phyloP scores from a whole-genome alignment of 92 coral and sea anemone genomes.

The Virgularia gustaviana region DNA sequence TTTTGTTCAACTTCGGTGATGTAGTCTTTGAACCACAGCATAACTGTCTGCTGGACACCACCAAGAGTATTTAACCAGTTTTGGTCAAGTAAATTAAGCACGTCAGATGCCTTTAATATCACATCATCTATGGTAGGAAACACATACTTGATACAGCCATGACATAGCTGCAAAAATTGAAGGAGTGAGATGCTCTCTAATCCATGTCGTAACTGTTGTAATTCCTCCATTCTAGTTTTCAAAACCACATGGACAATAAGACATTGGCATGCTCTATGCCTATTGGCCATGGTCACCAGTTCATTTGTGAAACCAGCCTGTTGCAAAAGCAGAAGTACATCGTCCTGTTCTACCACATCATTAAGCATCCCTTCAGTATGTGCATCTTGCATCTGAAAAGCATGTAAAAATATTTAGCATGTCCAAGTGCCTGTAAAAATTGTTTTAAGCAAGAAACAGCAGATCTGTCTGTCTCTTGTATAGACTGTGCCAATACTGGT shows the following conservation, averaged over 20 bases:
- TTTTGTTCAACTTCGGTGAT: constrained; percentile 7
- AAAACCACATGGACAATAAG: too few relatives aligned
- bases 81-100: constrained; percentile 4
- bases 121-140: not conserved
- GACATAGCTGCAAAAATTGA: constrained; percentile 4
- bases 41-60: constrained; percentile 4
- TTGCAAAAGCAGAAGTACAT: constrained; percentile 21
- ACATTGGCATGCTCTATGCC: too few relatives aligned
- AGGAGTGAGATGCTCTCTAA: too few relatives aligned
- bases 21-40: not conserved
- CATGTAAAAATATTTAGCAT: not conserved
- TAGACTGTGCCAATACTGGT: too few relatives aligned
- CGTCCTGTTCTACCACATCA: constrained; percentile 25
- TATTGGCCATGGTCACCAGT: too few relatives aligned
- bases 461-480: too few relatives aligned
- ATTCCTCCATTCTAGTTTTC: too few relatives aligned
- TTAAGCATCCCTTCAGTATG: constrained; percentile 7
- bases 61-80: constrained; percentile 1
- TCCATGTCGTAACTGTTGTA: too few relatives aligned
- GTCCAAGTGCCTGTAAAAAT: too few relatives aligned
- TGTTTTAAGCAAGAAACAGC: too few relatives aligned
- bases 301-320: constrained; percentile 24
- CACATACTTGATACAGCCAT: not conserved
- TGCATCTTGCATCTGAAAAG: constrained; percentile 38
- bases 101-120: not conserved